A percentile compares a stretch with the other conserved stretches of the same genome.
Conservation (phyloP, 2,797 vertebrate genomes). For the Chiroxiphia lanceolata region DNA sequence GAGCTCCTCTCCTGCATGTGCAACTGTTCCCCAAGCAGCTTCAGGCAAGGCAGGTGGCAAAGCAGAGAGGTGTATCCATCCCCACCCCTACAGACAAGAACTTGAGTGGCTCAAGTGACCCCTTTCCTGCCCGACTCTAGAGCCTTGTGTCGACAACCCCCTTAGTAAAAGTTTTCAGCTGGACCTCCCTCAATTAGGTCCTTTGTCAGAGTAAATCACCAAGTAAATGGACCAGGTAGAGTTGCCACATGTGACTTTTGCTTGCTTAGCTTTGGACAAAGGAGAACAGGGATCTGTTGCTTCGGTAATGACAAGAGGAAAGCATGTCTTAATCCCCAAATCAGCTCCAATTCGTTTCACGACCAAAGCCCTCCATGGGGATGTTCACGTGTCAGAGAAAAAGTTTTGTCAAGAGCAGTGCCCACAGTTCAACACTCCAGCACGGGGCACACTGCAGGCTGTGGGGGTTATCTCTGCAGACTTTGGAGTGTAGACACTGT, state of each 20-base stretch:
- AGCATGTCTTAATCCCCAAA: not conserved
- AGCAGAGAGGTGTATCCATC: not conserved
- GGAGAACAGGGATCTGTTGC: not conserved
- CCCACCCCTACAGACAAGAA: not conserved
- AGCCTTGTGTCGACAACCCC: not conserved
- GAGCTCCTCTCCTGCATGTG: not conserved
- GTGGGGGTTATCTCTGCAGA: not conserved
- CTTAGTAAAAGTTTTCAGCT: not conserved
- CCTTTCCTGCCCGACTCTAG: not conserved
- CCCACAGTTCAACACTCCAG: not conserved
- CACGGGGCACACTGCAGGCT: accelerated
- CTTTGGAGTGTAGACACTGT: not conserved
- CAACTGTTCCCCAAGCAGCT: accelerated
- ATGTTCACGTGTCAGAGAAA: not conserved
- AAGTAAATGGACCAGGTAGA: slow-evolving; percentile 26
- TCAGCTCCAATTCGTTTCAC: not conserved
- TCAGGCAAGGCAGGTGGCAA: not conserved
- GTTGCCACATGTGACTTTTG: not conserved
- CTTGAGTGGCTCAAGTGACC: not conserved
- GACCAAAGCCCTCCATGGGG: not conserved
- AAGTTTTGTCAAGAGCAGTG: not conserved
- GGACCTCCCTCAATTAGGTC: slow-evolving; percentile 16
- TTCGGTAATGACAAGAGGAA: slow-evolving; percentile 40
- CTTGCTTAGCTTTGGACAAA: slow-evolving; percentile 27
- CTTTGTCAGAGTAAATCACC: not conserved